Evolutionary conservation across 2,888 invertebrate species (phyloP), one percentile per base, ranked within the genome.

Genomic region (Metalampra italica): DNA sequence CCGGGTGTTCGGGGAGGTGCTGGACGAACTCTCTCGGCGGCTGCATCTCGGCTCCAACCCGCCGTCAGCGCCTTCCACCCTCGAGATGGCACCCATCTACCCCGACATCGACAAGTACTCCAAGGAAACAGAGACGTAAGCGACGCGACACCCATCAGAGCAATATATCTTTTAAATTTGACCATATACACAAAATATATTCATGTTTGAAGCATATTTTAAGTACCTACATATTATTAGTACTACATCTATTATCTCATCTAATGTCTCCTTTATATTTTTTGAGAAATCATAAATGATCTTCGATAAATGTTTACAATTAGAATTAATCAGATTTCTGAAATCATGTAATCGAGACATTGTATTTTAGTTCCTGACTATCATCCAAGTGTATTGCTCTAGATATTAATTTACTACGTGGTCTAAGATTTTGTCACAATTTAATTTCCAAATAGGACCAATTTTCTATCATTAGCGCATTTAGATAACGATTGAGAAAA

Each of bases 1-100:
- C 70, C 91, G 94, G 76, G 91, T 94, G 40, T 96, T 95, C 75
- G 93, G 93, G 47, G 96, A 96, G 70, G 93, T 96, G 55, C 71
- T 96, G 65, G 94, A 95, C 59, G 95, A 96, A 68, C 81, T 96
- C n/a, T 92, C 93, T 43, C 91, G 92, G 53, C 91, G 92, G 55
- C 80, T 94, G 47, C 93, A 93, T 63, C 89, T 93, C 56, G 93
- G 93, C 45, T 94, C 94, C 63, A 94, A 94, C 72, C 93, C 94
- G 52, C 96, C 96, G 0, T 96, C 96, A 0, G 96, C 96, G 2
- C 96, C 96, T 0, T 96, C 96, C 47, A 96, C 96, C 13, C 84
- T 96, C 58, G 96, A 96, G 85, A 95, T 96, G 94, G 93, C 94
- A 49, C 95, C 95, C 5, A 95, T 96, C 53, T 96, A 96, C 78